Percentiles rank a stretch among this genome's conserved stretches.
Evolutionary conservation across 2,888 invertebrate species (phyloP).

Genomic region (Cheilosia vernalis): DNA sequence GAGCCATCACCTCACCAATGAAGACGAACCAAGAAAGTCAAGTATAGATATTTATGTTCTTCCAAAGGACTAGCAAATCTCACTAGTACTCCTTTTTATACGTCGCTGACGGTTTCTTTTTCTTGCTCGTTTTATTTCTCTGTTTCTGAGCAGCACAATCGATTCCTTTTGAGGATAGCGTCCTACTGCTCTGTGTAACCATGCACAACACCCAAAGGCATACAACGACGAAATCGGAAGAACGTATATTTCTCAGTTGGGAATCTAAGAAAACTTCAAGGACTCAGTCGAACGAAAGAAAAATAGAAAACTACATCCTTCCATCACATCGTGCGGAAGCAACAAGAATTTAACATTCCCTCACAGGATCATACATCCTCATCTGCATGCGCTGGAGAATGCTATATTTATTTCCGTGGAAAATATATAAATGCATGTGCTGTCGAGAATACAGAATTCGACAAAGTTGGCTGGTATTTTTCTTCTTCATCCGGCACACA

Average conservation of each 20-base stretch:
- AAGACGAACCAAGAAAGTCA: slow-evolving; percentile 62
- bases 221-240: slow-evolving; percentile 14
- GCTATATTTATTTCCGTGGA: slow-evolving; percentile 49
- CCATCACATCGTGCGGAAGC: slow-evolving; percentile 17
- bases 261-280: slow-evolving; percentile 40
- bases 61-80: slow-evolving; percentile 39
- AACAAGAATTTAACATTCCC: slow-evolving; percentile 18
- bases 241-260: slow-evolving; percentile 21
- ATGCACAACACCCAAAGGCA: slow-evolving; percentile 25
- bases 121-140: slow-evolving; percentile 46
- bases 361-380: slow-evolving; percentile 28
- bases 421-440: slow-evolving; percentile 39
- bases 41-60: slow-evolving; percentile 65
- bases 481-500: slow-evolving; percentile 4
- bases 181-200: slow-evolving; percentile 22
- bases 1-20: slow-evolving; percentile 17
- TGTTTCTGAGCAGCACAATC: slow-evolving; percentile 56
- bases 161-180: slow-evolving; percentile 21
- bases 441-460: slow-evolving; percentile 5
- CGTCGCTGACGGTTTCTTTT: slow-evolving; percentile 54
- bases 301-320: background rate
- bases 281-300: slow-evolving; percentile 33
- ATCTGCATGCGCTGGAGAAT: slow-evolving; percentile 41
- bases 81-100: slow-evolving; percentile 48
- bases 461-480: slow-evolving; percentile 17